Base-by-base conservation (phyloP, 92 coral and sea anemone genomes). In the Bergia sp. region DNA sequence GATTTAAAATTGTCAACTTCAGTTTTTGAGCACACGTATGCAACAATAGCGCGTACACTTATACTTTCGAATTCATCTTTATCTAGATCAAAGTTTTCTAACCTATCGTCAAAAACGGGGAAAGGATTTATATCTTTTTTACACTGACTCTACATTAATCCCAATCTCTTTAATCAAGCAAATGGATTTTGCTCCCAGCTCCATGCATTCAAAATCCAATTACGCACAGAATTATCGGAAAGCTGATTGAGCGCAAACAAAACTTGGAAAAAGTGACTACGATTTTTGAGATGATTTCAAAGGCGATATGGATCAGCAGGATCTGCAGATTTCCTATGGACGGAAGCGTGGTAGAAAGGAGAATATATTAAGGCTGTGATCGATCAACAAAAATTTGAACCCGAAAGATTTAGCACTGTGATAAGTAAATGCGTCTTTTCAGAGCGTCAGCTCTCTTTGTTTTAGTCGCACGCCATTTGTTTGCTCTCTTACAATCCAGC, bases 371-470 rank as follows among this genome's bases (percentile, higher is more conserved):
- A 84, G 50, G 77, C 13, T 45, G 87, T 84, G 87, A 71, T 84
- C 87, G 87, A 84, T 84, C 87, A 84, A 84, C 87, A 84, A 84
- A 82, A 84, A 84, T 69, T 84, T 69, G 77, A 84, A 84, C 77
- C 79, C 79, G 65, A 84, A 84, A 84, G 87, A 84, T 84, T 84
- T 84, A 15, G 74, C 77, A 84, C 77, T 29, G 87, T 47, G 87
- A 84, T 84, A 84, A 84, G 79, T 84, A 69, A 84, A 84, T 84
- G 87, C 45, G 78, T 66, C 65, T 69, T 84, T 83, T 84, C 87
- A 47, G 45, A 8, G 45, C 38, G 43, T 38, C 47, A n/a, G 16
- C 12, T 44, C 23, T 36, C 87, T 84, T 84, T 84, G 77, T 84
- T 71, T 72, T 47, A 4, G 87, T 69, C 77, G 87, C 67, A 43